A percentile compares a stretch with the other conserved stretches of the same genome.
phyloP scores from a whole-genome alignment of 2,888 invertebrate genomes.

The Anagyrus pseudococci region DNA sequence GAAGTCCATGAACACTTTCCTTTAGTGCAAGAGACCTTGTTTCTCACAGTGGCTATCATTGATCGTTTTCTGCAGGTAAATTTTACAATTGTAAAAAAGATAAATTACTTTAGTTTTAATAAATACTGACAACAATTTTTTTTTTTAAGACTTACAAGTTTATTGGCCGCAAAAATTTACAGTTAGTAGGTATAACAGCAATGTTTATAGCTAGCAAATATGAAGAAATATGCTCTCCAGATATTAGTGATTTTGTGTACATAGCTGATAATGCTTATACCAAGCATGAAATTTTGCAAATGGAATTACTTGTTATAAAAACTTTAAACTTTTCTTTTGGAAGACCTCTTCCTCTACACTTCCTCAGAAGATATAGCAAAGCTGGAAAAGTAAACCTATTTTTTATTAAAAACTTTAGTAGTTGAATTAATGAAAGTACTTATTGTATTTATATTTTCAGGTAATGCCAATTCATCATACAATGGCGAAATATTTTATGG shows the following conservation, averaged over 20 bases:
- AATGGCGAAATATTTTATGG: slow-evolving; percentile 90
- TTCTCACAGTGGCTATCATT: slow-evolving; percentile 84
- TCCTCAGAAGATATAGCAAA: slow-evolving; percentile 81
- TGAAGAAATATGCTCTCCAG: slow-evolving; percentile 92
- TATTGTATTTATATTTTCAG: slow-evolving; percentile 57
- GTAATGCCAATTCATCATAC: slow-evolving; percentile 75
- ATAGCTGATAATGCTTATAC: slow-evolving; percentile 89
- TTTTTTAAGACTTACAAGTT: slow-evolving; percentile 66
- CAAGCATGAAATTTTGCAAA: slow-evolving; percentile 77
- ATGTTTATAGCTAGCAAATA: slow-evolving; percentile 93
- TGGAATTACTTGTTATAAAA: slow-evolving; percentile 82
- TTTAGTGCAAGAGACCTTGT: slow-evolving; percentile 86
- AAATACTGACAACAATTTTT: slow-evolving; percentile 26
- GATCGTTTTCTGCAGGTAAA: slow-evolving; percentile 86
- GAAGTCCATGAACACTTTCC: slow-evolving; percentile 90
- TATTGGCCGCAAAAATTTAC: slow-evolving; percentile 75
- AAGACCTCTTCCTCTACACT: slow-evolving; percentile 86
- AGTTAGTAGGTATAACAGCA: slow-evolving; percentile 88
- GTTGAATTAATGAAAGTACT: neutral
- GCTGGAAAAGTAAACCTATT: slow-evolving; percentile 57
- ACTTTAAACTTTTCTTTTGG: slow-evolving; percentile 83
- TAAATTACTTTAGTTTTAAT: slow-evolving; percentile 11
- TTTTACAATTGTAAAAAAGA: neutral
- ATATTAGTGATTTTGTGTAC: slow-evolving; percentile 86
- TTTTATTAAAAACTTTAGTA: neutral